Conservation (phyloP, 23 tunicate species). For the Aplidium turbinatum region DNA sequence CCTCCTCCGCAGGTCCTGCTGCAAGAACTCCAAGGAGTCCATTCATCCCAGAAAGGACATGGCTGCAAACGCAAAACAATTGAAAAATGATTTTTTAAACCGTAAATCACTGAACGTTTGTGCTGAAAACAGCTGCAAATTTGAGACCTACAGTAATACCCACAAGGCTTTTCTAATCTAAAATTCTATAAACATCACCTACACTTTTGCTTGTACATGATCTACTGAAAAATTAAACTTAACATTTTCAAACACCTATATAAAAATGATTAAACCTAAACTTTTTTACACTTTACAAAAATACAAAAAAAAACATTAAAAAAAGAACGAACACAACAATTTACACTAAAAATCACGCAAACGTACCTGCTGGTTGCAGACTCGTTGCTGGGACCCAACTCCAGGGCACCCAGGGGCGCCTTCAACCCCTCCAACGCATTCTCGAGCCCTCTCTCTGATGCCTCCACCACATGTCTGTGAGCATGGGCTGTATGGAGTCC, state of each 20-base stretch:
- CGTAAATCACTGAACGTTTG: background rate
- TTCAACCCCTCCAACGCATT: constrained; percentile 39
- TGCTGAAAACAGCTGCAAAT: background rate
- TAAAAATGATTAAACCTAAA: no score
- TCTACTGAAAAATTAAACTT: no score
- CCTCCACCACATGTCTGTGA: constrained; percentile 58
- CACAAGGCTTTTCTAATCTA: no score
- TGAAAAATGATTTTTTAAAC: background rate
- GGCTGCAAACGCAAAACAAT: constrained; percentile 5
- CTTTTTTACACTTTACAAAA: no score
- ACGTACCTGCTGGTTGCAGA: constrained; percentile 45
- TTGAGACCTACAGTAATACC: no score
- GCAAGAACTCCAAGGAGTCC: constrained; percentile 45
- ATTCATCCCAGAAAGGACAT: constrained; percentile 57
- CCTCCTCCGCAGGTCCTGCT: constrained; percentile 70
- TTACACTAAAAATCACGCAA: no score
- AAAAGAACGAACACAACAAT: no score
- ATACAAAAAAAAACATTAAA: no score
- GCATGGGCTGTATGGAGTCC: constrained; percentile 65
- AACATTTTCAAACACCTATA: no score
- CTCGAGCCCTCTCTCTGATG: constrained; percentile 17
- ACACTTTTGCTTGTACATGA: no score
- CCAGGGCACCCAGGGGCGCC: constrained; percentile 70
- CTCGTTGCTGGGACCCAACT: background rate
- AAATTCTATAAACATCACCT: no score